phyloP scores from a whole-genome alignment of 2,797 vertebrate genomes.

The Clarias fuscus region DNA sequence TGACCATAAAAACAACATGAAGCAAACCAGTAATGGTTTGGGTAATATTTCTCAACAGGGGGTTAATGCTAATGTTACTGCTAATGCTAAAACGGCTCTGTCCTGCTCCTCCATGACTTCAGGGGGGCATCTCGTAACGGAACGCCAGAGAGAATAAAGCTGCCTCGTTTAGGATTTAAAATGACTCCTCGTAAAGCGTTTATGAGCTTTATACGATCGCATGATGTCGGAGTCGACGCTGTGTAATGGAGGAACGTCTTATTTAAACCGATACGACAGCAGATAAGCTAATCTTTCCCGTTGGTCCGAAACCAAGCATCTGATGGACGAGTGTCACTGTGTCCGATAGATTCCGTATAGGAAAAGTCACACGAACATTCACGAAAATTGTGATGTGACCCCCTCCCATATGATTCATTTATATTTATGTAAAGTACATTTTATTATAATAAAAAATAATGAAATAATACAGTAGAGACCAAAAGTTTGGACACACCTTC shows the following conservation, averaged over 20 bases:
- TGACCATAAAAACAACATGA: slow-evolving; percentile 15
- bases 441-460: too few relatives aligned
- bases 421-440: neutral
- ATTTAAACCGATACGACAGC: neutral
- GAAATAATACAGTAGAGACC: too few relatives aligned
- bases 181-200: neutral
- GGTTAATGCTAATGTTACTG: slow-evolving; percentile 9
- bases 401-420: neutral
- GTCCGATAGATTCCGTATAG: neutral
- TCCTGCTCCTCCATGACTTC: neutral
- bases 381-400: neutral
- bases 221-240: neutral
- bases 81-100: neutral
- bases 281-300: neutral
- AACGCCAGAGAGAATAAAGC: neutral
- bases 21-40: neutral
- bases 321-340: neutral
- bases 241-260: neutral
- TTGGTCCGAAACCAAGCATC: neutral
- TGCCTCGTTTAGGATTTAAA: slow-evolving; percentile 11
- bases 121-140: neutral
- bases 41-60: neutral
- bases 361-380: neutral
- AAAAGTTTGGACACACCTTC: too few relatives aligned
- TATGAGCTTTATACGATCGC: neutral